phyloP scores from a whole-genome alignment of 2,888 invertebrate genomes.

The Melanotus villosus region DNA sequence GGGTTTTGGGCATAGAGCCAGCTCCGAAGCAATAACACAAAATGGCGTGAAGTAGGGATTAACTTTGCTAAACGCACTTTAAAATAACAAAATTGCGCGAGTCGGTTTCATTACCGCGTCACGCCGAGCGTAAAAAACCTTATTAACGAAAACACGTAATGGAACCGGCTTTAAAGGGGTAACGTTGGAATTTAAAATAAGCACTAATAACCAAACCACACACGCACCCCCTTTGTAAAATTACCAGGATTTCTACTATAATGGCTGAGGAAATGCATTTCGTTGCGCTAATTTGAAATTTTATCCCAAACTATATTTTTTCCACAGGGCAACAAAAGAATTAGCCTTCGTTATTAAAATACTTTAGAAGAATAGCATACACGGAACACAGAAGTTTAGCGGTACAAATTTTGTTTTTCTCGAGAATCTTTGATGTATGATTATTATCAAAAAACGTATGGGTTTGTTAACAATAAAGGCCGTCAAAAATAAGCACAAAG shows the following conservation, averaged over 20 bases:
- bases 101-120: slow-evolving; percentile 48
- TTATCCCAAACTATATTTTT: slow-evolving; percentile 5
- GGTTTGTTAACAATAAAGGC: too few species aligned
- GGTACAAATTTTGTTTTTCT: too few species aligned
- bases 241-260: slow-evolving; percentile 35
- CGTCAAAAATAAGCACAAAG: too few species aligned
- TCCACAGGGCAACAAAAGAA: not conserved
- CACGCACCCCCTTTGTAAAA: slow-evolving; percentile 34
- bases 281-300: slow-evolving; percentile 33
- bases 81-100: slow-evolving; percentile 47
- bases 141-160: slow-evolving; percentile 49
- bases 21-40: slow-evolving; percentile 13
- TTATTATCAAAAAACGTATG: too few species aligned
- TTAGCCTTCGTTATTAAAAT: not conserved
- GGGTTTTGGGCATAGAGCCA: too few species aligned
- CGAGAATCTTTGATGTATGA: too few species aligned
- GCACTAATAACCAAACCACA: slow-evolving; percentile 46
- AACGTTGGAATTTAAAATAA: slow-evolving; percentile 45
- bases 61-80: slow-evolving; percentile 48
- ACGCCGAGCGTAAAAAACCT: slow-evolving; percentile 49
- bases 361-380: too few species aligned
- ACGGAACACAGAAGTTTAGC: not conserved
- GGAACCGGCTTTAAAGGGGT: slow-evolving; percentile 42
- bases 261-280: slow-evolving; percentile 34
- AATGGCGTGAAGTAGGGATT: slow-evolving; percentile 41